A percentile compares a stretch with the other conserved stretches of the same genome.
These are phyloP conservation scores for Urocynchramus pylzowi DNA, from an alignment of 2,113 vertebrate species.

Conservation along the genomic window DNA sequence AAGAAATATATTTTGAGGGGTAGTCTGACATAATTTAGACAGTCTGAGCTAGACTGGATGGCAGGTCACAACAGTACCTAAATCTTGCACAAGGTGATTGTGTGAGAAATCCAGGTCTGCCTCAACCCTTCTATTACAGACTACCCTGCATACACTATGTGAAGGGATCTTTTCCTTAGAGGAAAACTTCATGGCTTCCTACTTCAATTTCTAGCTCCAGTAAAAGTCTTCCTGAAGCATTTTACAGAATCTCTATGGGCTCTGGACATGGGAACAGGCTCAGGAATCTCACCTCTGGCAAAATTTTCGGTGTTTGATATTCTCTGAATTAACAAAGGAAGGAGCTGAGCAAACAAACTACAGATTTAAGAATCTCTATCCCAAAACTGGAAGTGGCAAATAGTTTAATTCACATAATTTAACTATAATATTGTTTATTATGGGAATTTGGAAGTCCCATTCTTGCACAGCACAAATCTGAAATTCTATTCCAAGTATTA, in stretches of 20 bases:
- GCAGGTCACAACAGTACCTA: neutral
- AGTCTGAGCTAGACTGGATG: neutral
- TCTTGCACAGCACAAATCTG: neutral
- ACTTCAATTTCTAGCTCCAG: neutral
- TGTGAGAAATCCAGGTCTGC: neutral
- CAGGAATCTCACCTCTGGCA: neutral
- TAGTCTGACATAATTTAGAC: neutral
- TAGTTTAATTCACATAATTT: neutral
- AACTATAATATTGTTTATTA: neutral
- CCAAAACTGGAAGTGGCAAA: neutral
- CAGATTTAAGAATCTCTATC: neutral
- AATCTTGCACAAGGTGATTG: neutral
- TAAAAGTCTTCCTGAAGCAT: neutral
- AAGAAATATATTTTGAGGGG: neutral
- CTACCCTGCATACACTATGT: neutral
- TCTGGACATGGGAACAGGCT: neutral
- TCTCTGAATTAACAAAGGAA: neutral
- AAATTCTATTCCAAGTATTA: neutral
- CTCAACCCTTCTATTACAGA: neutral
- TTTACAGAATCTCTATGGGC: neutral
- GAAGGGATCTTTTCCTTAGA: neutral
- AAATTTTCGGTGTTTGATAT: neutral
- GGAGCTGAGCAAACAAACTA: neutral
- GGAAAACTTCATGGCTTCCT: neutral
- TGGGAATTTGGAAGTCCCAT: neutral